Conservation (phyloP, 2,797 vertebrate species). For the Cheracebus regulus region DNA sequence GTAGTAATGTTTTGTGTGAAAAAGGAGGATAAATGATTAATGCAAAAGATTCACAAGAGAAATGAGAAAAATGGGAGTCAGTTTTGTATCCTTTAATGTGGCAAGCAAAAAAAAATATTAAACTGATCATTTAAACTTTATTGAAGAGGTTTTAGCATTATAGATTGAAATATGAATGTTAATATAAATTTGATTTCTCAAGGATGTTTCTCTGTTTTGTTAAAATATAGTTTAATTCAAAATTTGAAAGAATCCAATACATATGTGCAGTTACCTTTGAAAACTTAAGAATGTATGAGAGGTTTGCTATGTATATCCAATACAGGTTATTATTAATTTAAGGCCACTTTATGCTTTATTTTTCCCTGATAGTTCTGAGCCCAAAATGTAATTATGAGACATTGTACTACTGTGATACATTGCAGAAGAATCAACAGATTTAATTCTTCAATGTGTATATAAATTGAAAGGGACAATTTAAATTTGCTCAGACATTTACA, state of each 20-base stretch:
- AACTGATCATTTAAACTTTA: neutral
- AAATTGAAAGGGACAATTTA: neutral
- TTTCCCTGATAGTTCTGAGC: neutral
- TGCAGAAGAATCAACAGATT: neutral
- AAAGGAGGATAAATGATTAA: neutral
- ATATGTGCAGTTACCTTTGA: neutral
- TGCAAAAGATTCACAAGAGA: neutral
- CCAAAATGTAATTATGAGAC: neutral
- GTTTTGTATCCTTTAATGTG: neutral
- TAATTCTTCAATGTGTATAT: neutral
- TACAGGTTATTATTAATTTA: neutral
- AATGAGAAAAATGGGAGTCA: neutral
- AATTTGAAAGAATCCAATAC: neutral
- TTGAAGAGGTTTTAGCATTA: neutral
- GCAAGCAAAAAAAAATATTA: neutral
- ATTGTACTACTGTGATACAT: neutral
- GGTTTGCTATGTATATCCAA: neutral
- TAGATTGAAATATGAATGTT: neutral
- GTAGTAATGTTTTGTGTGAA: neutral
- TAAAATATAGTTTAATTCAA: slow-evolving; percentile 15
- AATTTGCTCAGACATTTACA: neutral
- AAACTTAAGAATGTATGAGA: neutral
- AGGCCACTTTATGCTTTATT: neutral
- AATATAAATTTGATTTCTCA: neutral
- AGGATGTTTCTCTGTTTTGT: neutral